Percentiles rank a stretch among this genome's conserved stretches.
These are phyloP conservation scores for Brachyhypopomus occidentalis DNA, from an alignment of 2,113 vertebrate genomes.

Conservation along the genomic window DNA sequence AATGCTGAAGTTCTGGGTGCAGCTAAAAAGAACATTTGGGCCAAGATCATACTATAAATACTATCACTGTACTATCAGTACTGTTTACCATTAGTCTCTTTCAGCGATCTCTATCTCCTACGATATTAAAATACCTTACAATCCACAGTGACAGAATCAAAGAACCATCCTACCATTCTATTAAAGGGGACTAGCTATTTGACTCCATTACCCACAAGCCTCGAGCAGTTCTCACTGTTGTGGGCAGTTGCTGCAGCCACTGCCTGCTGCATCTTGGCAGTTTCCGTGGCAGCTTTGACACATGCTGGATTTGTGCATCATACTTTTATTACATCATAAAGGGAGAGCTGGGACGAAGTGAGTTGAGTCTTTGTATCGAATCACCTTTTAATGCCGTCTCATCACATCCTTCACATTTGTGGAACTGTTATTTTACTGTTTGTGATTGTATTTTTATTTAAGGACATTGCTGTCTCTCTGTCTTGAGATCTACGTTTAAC, in stretches of 20 bases:
- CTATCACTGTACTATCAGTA: not conserved
- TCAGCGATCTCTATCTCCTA: conserved; percentile 36
- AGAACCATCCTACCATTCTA: not conserved
- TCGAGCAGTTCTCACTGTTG: no score
- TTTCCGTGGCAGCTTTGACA: not conserved
- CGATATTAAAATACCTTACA: conserved; percentile 41
- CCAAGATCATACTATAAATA: not conserved
- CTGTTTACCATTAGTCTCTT: not conserved
- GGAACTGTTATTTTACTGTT: not conserved
- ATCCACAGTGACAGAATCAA: conserved; percentile 21
- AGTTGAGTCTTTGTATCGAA: not conserved
- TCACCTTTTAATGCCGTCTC: not conserved
- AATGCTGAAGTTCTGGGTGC: no score
- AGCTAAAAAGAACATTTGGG: no score
- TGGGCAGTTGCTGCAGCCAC: not conserved
- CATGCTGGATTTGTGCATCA: not conserved
- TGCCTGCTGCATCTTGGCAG: not conserved
- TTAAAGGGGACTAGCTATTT: no score
- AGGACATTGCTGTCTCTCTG: no score
- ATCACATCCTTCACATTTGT: no score
- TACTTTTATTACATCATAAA: not conserved
- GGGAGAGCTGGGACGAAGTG: not conserved
- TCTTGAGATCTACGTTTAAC: no score
- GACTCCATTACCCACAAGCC: no score
- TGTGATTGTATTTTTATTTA: not conserved